Evolutionary conservation across 1,140 invertebrate species (phyloP).

Genomic region (Archegozetes longisetosus): DNA sequence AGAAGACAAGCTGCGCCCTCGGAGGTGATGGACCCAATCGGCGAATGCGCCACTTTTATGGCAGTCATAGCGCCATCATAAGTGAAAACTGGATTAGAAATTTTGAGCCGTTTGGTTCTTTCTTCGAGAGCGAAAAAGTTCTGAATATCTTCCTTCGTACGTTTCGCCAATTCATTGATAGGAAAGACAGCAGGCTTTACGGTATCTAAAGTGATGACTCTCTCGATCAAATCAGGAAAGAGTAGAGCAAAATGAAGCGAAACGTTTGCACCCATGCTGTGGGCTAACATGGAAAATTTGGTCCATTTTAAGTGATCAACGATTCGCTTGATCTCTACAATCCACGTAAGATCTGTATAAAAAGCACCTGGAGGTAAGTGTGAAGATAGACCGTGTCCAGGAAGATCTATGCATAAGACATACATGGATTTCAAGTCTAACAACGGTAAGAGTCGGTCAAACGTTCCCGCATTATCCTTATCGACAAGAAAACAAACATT

Average conservation of each 20-base stretch:
- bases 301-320: constrained; percentile 59
- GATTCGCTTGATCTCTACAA: constrained; percentile 49
- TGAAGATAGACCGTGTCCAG: constrained; percentile 56
- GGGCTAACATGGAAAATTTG: constrained; percentile 38
- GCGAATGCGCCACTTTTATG: not conserved
- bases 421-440: constrained; percentile 27
- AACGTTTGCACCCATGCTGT: constrained; percentile 29
- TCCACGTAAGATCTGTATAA: constrained; percentile 54
- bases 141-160: not conserved
- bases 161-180: not conserved
- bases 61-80: not conserved
- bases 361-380: constrained; percentile 52
- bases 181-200: constrained; percentile 32
- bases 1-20: constrained; percentile 7
- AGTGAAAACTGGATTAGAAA: not conserved
- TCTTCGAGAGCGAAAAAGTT: not conserved
- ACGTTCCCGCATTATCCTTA: constrained; percentile 72
- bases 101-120: not conserved
- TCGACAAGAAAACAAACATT: not conserved
- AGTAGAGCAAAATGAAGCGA: constrained; percentile 25
- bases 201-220: constrained; percentile 31
- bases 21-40: not conserved
- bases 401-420: constrained; percentile 30
- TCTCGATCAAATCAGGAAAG: constrained; percentile 33
- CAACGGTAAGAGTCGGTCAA: constrained; percentile 56